Conservation (phyloP, 1,140 invertebrate species). For the Halyomorpha halys region DNA sequence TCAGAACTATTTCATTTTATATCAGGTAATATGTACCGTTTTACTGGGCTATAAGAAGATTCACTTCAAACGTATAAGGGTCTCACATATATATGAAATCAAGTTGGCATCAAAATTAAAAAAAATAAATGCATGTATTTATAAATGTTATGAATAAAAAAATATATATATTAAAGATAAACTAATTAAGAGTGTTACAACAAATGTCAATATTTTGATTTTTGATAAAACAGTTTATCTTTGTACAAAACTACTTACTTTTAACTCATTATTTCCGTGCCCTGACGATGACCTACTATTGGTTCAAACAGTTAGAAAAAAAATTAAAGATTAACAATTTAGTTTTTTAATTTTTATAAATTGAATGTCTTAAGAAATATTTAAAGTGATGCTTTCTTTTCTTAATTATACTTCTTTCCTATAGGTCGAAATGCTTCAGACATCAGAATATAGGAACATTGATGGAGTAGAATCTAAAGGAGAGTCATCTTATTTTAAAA, state of each 20-base stretch:
- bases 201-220: no score
- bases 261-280: not conserved
- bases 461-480: slow-evolving; percentile 30
- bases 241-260: not conserved
- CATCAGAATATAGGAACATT: slow-evolving; percentile 32
- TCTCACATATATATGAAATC: no score
- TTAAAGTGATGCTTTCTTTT: not conserved
- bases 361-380: not conserved
- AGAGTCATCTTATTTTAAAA: slow-evolving; percentile 17
- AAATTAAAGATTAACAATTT: not conserved
- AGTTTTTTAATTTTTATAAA: not conserved
- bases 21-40: no score
- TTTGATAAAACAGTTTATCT: no score
- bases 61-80: no score
- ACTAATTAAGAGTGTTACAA: no score
- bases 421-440: slow-evolving; percentile 32
- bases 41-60: no score
- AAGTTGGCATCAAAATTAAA: no score
- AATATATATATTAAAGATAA: no score
- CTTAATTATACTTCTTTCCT: not conserved
- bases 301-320: not conserved
- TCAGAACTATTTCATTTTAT: no score
- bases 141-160: no score
- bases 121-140: no score
- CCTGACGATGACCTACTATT: not conserved